Conservation (phyloP, 2,113 vertebrate species). For the Pseudorasbora parva region DNA sequence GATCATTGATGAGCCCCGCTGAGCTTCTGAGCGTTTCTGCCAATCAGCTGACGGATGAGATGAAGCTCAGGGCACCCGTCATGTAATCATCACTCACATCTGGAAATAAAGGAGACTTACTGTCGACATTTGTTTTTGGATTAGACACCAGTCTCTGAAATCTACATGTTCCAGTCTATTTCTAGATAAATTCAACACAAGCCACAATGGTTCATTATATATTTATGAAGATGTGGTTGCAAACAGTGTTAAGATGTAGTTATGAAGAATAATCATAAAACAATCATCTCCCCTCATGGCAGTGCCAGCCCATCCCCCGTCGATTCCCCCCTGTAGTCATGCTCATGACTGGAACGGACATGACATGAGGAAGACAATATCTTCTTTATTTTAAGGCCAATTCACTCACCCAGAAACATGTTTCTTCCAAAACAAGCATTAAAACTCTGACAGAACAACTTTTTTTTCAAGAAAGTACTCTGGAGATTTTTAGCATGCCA, state of each 20-base stretch:
- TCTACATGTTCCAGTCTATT: conserved; percentile 8
- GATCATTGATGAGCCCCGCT: conserved; percentile 70
- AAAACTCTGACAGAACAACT: background rate
- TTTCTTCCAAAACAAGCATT: background rate
- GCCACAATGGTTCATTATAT: background rate
- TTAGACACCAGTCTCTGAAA: background rate
- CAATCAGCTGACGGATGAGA: conserved; percentile 42
- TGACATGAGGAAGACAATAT: conserved; percentile 1
- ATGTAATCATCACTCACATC: background rate
- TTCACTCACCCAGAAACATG: background rate
- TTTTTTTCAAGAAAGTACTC: background rate
- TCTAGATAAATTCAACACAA: background rate
- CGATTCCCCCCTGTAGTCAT: background rate
- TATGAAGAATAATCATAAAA: conserved; percentile 4
- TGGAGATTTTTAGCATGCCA: no score
- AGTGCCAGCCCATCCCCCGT: background rate
- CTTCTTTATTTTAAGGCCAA: conserved; percentile 1
- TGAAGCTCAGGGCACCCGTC: background rate
- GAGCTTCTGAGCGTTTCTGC: conserved; percentile 57
- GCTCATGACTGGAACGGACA: background rate
- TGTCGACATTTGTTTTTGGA: background rate
- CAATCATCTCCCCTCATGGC: background rate
- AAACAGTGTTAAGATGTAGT: no score
- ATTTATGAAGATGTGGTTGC: background rate
- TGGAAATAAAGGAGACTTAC: background rate